Conservation (phyloP, 92 coral and sea anemone species). For the Palythoa grandiflora region DNA sequence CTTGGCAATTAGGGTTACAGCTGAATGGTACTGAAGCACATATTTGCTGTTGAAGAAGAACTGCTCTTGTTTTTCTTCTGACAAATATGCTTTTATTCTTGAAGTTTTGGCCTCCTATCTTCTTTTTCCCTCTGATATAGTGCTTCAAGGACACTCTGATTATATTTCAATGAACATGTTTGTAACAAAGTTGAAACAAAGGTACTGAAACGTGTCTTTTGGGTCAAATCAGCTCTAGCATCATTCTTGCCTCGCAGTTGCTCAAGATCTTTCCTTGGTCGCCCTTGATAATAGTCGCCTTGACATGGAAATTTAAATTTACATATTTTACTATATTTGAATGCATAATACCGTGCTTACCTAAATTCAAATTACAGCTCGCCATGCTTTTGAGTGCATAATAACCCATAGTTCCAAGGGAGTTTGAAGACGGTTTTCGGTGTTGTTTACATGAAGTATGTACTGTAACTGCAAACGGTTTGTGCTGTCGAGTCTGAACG, state of each 20-base stretch:
- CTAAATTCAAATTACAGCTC: background rate
- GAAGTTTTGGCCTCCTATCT: conserved; percentile 40
- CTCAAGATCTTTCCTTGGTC: conserved; percentile 3
- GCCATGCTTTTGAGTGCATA: conserved; percentile 1
- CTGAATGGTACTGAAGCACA: conserved; percentile 23
- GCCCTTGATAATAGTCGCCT: background rate
- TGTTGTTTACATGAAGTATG: conserved; percentile 28
- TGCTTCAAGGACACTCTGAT: conserved; percentile 29
- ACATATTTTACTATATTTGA: conserved; percentile 16
- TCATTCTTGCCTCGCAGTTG: conserved; percentile 22
- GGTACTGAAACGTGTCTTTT: conserved; percentile 4
- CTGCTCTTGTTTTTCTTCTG: conserved; percentile 23
- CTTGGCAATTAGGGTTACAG: conserved; percentile 2
- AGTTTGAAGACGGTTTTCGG: conserved; percentile 7
- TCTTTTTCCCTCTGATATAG: background rate
- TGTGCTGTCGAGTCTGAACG: background rate
- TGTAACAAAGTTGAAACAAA: conserved; percentile 12
- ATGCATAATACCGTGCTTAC: conserved; percentile 8
- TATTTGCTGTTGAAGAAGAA: conserved; percentile 42
- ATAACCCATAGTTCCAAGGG: conserved; percentile 22
- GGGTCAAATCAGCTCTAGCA: conserved; percentile 22
- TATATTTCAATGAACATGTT: conserved; percentile 27
- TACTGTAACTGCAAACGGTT: background rate
- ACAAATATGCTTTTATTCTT: conserved; percentile 33
- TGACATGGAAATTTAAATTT: conserved; percentile 15